Percentiles rank a stretch among this genome's conserved stretches.
Evolutionary conservation across 2,797 vertebrate genomes (phyloP).

Genomic region (Chloroceryle amazona): DNA sequence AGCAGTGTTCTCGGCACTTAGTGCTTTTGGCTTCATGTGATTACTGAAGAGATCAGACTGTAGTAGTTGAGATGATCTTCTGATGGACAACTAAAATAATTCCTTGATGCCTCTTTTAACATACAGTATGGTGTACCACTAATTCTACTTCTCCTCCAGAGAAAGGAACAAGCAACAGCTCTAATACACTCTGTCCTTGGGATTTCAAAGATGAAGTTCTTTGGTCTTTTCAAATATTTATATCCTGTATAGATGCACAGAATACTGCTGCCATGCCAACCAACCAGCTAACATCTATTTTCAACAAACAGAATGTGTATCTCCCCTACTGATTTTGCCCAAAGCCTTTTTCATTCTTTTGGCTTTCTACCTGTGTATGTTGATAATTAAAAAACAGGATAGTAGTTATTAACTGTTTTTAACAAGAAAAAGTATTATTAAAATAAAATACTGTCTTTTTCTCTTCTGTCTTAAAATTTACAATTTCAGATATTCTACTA

Average conservation of each 20-base stretch:
- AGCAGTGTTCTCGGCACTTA: neutral
- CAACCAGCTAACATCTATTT: slow-evolving; percentile 41
- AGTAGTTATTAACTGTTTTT: slow-evolving; percentile 36
- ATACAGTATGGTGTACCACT: neutral
- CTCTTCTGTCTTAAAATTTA: slow-evolving; percentile 35
- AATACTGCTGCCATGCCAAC: slow-evolving; percentile 54
- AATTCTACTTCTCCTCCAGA: neutral
- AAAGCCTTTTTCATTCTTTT: slow-evolving; percentile 54
- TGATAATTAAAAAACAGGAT: slow-evolving; percentile 56
- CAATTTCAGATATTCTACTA: slow-evolving; percentile 31
- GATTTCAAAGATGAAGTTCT: slow-evolving; percentile 13
- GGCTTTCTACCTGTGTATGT: slow-evolving; percentile 18
- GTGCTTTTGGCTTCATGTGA: neutral
- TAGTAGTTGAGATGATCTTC: neutral
- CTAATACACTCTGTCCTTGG: neutral
- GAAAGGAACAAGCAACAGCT: neutral
- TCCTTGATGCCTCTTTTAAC: neutral
- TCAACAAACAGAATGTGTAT: neutral
- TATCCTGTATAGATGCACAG: neutral
- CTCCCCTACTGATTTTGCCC: slow-evolving; percentile 46
- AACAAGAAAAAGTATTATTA: neutral
- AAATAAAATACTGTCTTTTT: neutral
- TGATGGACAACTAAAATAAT: neutral
- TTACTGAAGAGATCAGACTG: neutral
- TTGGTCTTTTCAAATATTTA: slow-evolving; percentile 36